phyloP scores from a whole-genome alignment of 2,113 vertebrate species.

The Pachycephala philippinensis region DNA sequence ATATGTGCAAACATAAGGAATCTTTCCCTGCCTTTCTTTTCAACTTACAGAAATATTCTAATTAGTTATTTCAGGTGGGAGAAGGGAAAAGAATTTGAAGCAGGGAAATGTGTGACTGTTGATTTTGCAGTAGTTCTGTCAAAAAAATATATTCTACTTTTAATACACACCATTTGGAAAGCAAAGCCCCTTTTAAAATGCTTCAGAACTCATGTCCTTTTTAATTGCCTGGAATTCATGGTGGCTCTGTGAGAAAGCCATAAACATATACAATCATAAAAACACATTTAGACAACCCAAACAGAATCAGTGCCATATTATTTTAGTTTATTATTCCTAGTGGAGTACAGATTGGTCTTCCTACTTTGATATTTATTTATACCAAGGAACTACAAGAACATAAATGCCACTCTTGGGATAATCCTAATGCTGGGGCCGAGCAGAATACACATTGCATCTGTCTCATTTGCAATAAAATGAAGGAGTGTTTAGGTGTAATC shows the following conservation, averaged over 20 bases:
- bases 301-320: constrained; percentile 78
- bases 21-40: background rate
- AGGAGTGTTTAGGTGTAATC: constrained; percentile 55
- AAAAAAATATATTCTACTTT: constrained; percentile 43
- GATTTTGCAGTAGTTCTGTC: background rate
- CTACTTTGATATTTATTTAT: constrained; percentile 80
- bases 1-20: background rate
- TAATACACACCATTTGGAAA: constrained; percentile 52
- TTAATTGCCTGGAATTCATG: constrained; percentile 78
- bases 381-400: constrained; percentile 70
- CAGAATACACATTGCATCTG: constrained; percentile 57
- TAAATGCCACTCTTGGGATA: constrained; percentile 78
- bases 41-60: background rate
- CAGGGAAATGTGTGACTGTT: background rate
- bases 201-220: constrained; percentile 66
- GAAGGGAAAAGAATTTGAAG: background rate
- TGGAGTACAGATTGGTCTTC: constrained; percentile 70
- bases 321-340: constrained; percentile 80
- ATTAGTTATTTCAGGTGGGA: constrained; percentile 8
- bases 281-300: constrained; percentile 75
- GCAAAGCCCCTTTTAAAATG: constrained; percentile 64
- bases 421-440: constrained; percentile 53
- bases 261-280: constrained; percentile 79
- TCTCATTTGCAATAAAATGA: constrained; percentile 71
- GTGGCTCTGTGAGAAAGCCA: constrained; percentile 69